These are phyloP conservation scores for Lordiphosa collinella DNA, from an alignment of 1,140 invertebrate genomes.

Conservation along the genomic window DNA sequence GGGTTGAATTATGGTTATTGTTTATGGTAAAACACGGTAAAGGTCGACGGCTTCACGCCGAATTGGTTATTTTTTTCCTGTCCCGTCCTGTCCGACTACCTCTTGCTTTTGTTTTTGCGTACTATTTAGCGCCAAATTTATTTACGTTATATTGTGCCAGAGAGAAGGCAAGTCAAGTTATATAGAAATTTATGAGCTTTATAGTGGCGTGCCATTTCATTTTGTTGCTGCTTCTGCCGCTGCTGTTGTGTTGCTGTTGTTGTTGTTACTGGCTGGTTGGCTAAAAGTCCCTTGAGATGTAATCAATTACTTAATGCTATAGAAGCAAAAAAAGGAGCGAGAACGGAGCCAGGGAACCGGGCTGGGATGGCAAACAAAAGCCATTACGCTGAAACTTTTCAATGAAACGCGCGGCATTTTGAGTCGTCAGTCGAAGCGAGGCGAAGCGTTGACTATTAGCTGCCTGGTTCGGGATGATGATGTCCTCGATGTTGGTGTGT, in stretches of 20 bases:
- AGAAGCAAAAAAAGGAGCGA: slow-evolving; percentile 40
- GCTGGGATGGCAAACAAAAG: slow-evolving; percentile 65
- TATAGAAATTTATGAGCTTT: slow-evolving; percentile 77
- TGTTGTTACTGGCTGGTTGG: slow-evolving; percentile 10
- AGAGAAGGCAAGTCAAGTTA: slow-evolving; percentile 57
- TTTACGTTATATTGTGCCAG: slow-evolving; percentile 60
- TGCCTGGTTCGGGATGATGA: slow-evolving; percentile 38
- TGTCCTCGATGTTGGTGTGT: slow-evolving; percentile 28
- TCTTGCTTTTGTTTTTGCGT: slow-evolving; percentile 10
- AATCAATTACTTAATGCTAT: slow-evolving; percentile 79
- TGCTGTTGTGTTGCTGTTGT: slow-evolving; percentile 5
- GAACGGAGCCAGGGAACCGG: slow-evolving; percentile 13
- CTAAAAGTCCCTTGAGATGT: slow-evolving; percentile 78
- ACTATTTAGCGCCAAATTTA: slow-evolving; percentile 57
- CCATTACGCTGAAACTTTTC: slow-evolving; percentile 77
- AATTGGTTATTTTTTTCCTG: slow-evolving; percentile 32
- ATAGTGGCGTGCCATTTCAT: slow-evolving; percentile 71
- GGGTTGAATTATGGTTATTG: slow-evolving; percentile 76
- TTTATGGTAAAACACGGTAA: slow-evolving; percentile 66
- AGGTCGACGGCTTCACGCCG: slow-evolving; percentile 47
- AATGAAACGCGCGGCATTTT: slow-evolving; percentile 57
- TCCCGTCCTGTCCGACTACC: slow-evolving; percentile 10
- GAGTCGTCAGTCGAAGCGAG: slow-evolving; percentile 13
- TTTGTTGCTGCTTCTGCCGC: slow-evolving; percentile 23
- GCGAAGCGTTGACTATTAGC: slow-evolving; percentile 30